These are phyloP conservation scores for Malthinus seriepunctatus DNA, from an alignment of 2,888 invertebrate species.

Conservation along the genomic window DNA sequence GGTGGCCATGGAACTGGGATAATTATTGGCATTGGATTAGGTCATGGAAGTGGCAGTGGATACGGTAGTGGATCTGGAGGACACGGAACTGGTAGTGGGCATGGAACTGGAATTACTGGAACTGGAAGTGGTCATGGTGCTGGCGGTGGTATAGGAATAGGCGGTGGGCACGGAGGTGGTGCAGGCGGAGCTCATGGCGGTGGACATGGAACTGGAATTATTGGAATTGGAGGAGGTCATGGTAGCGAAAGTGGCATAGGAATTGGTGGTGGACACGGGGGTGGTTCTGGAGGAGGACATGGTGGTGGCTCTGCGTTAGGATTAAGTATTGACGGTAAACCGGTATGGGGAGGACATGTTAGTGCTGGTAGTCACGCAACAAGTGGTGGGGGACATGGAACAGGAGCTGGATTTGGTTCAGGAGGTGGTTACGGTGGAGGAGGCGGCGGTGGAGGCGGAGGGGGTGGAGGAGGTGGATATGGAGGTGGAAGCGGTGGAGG, in stretches of 20 bases:
- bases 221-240: background rate
- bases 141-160: background rate
- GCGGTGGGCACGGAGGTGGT: background rate
- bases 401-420: background rate
- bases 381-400: background rate
- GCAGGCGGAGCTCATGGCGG: constrained; percentile 4
- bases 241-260: background rate
- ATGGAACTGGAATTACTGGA: constrained; percentile 4
- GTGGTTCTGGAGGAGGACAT: background rate
- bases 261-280: background rate
- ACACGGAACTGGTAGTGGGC: constrained; percentile 1
- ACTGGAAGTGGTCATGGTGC: background rate
- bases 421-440: background rate
- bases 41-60: background rate
- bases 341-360: background rate
- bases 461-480: background rate
- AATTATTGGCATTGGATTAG: background rate
- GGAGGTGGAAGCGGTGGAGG: constrained; percentile 1
- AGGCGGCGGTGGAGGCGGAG: background rate
- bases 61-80: background rate
- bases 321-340: background rate
- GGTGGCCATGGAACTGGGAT: background rate
- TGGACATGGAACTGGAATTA: background rate
- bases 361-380: background rate
- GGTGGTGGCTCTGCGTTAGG: background rate